Base-by-base conservation (phyloP, 1,140 invertebrate species). In the Listronotus oregonensis region DNA sequence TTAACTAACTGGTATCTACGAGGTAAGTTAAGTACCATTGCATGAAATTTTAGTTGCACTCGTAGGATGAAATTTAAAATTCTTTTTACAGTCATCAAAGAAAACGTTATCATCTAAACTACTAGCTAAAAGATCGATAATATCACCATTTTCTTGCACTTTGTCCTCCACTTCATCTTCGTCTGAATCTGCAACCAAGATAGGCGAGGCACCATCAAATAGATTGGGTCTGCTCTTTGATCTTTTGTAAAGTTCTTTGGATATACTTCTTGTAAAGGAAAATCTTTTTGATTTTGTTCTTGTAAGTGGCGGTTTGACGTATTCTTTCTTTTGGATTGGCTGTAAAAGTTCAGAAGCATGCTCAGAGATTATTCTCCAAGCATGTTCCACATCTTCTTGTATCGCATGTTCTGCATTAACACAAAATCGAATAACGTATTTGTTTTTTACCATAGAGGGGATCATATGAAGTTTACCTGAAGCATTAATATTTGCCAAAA, bases 391-490 rank as follows among this genome's bases (percentile, higher is more conserved):
- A 73, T 96, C 89, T 3, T 85, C 83, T 32, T 93, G 87, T 0
- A 77, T 86, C 5, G 93, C 91, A 71, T 92, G 84, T 77, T 95
- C 90, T 11, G 89, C 84, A 40, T 90, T 90, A 0, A 97, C 88
- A 74, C 91, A 95, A 78, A 96, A 94, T 46, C 93, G 82, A 66
- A 97, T 90, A 3, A 86, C 82, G 75, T 92, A 95, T 72, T 89
- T 87, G 21, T 87, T 87, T 78, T 87, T 90, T 0, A 94, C 84
- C 32, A 87, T 85, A 0, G 92, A 90, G 0, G 93, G 93, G 32
- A 95, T 93, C 92, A 97, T 94, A 77, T 96, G 93, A 17, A 97
- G 81, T 73, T 90, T 89, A 4, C 94, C 93, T 0, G 91, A 92
- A 10, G 90, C 90, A 77, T 97, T 97, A 50, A 97, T 91, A 44